Base-by-base conservation (phyloP, 2,888 invertebrate species). In the Catonia carolina region DNA sequence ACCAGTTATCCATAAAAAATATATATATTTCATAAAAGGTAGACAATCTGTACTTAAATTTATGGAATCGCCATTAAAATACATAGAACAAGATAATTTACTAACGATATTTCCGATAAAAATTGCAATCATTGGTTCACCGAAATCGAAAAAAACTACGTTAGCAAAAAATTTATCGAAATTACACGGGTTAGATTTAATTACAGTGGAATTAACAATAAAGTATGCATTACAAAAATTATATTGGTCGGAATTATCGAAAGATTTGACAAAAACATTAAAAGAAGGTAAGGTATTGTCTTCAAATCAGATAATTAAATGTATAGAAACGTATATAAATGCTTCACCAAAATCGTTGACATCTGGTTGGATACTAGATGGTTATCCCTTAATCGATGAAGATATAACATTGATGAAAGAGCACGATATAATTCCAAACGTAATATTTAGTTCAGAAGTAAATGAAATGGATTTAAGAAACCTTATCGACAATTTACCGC, bases 331-430 rank as follows among this genome's bases (percentile, higher is more conserved):
- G 3, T 45, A 45, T 23, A 12, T 45, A 10, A 27, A 4, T 27
- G 23, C 14, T 12, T 20, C 45, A 3, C n/a, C 45, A 12, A 45
- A 45, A 45, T 17, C 14, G 8, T 14, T 45, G 1, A 45, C 22
- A 23, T 22, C 14, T 45, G 45, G 45, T 8, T 45, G 45, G 45
- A 45, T 45, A 14, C 8, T 45, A 14, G 45, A 45, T 14, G 45
- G 45, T 2, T 45, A 22, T 22, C 45, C 45, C 1, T 23, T 23
- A 22, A 23, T 14, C 5, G 27, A 45, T 22, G 45, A 45, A 2
- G 45, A 45, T 45, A 14, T 45, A 45, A 22, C 10, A 3, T 2
- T 10, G 4, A 45, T 45, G 45, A 45, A 45, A 10, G 22, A 45
- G 15, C 4, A 14, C n/a, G 45, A 45, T n/a, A 20, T 45, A 14